These are phyloP conservation scores for Caenorhabditis briggsae DNA, from an alignment of 1,140 invertebrate genomes.

Conservation along the genomic window DNA sequence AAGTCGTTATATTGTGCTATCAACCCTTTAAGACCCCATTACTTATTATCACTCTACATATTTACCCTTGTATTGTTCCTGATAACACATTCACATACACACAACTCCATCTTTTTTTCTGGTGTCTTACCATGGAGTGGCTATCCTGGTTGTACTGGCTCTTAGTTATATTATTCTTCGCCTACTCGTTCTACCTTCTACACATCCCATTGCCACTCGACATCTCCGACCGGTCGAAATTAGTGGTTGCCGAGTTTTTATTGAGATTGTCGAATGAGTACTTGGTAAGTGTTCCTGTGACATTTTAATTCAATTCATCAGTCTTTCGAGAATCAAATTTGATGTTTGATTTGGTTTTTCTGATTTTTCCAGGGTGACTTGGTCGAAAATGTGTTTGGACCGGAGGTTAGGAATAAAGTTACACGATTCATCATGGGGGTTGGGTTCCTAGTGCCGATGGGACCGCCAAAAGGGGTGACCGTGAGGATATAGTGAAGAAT, in stretches of 20 bases:
- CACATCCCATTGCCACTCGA: constrained; percentile 71
- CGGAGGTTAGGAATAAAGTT: constrained; percentile 69
- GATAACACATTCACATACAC: background rate
- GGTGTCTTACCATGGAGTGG: constrained; percentile 45
- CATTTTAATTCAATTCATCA: background rate
- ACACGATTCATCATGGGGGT: constrained; percentile 69
- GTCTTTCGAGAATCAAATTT: too few relatives aligned
- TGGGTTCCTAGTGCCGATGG: constrained; percentile 67
- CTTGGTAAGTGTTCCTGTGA: constrained; percentile 64
- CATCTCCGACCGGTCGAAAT: constrained; percentile 72
- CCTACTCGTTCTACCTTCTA: constrained; percentile 66
- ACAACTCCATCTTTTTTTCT: background rate
- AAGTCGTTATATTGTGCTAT: background rate
- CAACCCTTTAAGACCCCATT: background rate
- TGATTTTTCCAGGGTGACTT: constrained; percentile 69
- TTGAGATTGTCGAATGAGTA: constrained; percentile 74
- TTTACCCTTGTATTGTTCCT: background rate
- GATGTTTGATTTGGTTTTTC: background rate
- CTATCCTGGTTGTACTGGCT: constrained; percentile 64
- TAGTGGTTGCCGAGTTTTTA: constrained; percentile 73
- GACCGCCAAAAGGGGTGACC: constrained; percentile 53
- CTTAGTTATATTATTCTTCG: constrained; percentile 66
- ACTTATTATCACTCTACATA: background rate
- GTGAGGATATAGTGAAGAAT: background rate
- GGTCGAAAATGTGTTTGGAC: constrained; percentile 70